These are phyloP conservation scores for Tolmerus cingulatus DNA, from an alignment of 2,888 invertebrate species.

Conservation along the genomic window DNA sequence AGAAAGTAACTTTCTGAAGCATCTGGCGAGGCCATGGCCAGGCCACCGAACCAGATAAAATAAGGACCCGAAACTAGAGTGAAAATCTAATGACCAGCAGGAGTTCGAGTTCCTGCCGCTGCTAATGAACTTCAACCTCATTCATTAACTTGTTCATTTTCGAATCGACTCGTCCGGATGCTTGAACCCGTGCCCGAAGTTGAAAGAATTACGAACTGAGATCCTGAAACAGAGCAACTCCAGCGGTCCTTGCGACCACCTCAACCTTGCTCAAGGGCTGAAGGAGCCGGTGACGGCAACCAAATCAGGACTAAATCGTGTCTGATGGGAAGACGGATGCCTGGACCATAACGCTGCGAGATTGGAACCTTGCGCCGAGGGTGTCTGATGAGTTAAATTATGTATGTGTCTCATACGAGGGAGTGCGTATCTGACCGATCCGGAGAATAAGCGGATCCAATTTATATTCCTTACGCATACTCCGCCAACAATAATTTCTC, in stretches of 20 bases:
- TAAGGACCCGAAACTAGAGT: neutral
- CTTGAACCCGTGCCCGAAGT: neutral
- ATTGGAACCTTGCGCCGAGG: neutral
- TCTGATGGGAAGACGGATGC: slow-evolving; percentile 16
- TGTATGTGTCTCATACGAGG: slow-evolving; percentile 17
- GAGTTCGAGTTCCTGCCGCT: neutral
- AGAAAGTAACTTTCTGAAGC: neutral
- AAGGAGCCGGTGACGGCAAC: neutral
- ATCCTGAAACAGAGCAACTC: neutral
- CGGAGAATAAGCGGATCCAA: slow-evolving; percentile 35
- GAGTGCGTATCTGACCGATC: slow-evolving; percentile 16
- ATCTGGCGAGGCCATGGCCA: neutral
- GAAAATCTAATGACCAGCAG: slow-evolving; percentile 24
- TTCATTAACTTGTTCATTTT: slow-evolving; percentile 38
- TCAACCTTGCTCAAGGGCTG: neutral
- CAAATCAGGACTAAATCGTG: slow-evolving; percentile 7
- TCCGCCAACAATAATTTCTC: slow-evolving; percentile 47
- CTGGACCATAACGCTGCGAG: neutral
- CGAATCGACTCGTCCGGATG: slow-evolving; percentile 1
- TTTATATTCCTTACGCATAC: slow-evolving; percentile 49
- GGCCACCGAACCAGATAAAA: neutral
- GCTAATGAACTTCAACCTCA: slow-evolving; percentile 34
- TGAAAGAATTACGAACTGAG: neutral
- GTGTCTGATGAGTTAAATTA: slow-evolving; percentile 31
- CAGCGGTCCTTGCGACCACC: neutral